Evolutionary conservation across 2,797 vertebrate genomes (phyloP).

Genomic region (Alauda arvensis): DNA sequence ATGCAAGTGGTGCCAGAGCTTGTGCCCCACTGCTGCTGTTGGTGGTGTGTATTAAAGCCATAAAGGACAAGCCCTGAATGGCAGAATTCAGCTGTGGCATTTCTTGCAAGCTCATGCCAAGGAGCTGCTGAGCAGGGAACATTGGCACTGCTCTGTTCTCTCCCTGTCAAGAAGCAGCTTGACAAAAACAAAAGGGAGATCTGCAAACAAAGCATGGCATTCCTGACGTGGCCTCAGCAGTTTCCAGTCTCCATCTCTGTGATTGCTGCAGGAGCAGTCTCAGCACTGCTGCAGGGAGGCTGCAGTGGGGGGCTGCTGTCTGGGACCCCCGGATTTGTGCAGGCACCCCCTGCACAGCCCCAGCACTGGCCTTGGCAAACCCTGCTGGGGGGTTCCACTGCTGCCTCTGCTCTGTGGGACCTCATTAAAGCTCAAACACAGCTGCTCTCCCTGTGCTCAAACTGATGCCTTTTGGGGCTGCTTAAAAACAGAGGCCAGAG

Average conservation of each 20-base stretch:
- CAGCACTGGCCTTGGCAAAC: not conserved
- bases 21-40: not conserved
- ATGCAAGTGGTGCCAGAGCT: not conserved
- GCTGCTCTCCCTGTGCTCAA: not conserved
- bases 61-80: not conserved
- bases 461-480: not conserved
- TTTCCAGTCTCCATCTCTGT: not conserved
- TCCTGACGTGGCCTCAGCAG: not conserved
- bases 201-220: fast-evolving
- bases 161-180: not conserved
- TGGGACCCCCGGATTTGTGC: not conserved
- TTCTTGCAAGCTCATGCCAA: not conserved
- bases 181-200: not conserved
- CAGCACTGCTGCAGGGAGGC: not conserved
- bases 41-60: not conserved
- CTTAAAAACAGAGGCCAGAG: not conserved
- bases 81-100: not conserved
- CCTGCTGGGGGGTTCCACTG: not conserved
- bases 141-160: not conserved
- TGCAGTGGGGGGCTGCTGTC: not conserved
- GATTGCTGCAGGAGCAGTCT: not conserved
- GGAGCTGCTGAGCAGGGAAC: not conserved
- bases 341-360: not conserved
- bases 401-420: not conserved
- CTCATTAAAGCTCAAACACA: not conserved